Percentiles rank a stretch among this genome's conserved stretches.
Evolutionary conservation across 2,113 vertebrate species (phyloP).

Genomic region (Dromaius novaehollandiae): DNA sequence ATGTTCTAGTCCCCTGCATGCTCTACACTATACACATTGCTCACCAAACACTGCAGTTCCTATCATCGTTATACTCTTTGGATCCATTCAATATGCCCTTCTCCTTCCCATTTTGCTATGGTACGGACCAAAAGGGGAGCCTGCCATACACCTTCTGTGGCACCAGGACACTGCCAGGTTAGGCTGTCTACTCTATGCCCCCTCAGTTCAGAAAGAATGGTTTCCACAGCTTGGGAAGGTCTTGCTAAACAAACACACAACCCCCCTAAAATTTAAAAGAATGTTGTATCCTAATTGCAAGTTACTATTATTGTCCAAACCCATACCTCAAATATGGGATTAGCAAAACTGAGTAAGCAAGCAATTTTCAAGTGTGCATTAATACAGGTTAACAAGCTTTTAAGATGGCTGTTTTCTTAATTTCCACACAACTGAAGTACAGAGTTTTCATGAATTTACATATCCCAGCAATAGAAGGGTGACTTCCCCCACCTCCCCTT

Average conservation of each 20-base stretch:
- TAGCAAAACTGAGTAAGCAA: background rate
- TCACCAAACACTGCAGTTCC: background rate
- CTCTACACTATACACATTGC: background rate
- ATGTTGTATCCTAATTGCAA: background rate
- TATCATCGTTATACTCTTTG: background rate
- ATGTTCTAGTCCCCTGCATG: background rate
- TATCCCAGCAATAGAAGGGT: background rate
- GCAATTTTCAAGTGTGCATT: background rate
- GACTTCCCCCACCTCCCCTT: background rate
- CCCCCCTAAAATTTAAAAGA: background rate
- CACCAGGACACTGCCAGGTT: background rate
- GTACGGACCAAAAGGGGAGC: background rate
- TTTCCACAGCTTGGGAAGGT: background rate
- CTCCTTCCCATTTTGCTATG: background rate
- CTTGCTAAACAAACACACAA: background rate
- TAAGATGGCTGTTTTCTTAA: background rate
- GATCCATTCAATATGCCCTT: background rate
- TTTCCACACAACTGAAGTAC: background rate
- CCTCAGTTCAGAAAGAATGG: background rate
- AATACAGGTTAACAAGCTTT: background rate
- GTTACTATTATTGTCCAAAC: background rate
- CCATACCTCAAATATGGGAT: background rate
- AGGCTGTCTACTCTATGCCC: background rate
- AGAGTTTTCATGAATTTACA: background rate
- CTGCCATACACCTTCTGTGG: background rate